phyloP scores from a whole-genome alignment of 2,113 vertebrate genomes.

The Catharus bicknelli region DNA sequence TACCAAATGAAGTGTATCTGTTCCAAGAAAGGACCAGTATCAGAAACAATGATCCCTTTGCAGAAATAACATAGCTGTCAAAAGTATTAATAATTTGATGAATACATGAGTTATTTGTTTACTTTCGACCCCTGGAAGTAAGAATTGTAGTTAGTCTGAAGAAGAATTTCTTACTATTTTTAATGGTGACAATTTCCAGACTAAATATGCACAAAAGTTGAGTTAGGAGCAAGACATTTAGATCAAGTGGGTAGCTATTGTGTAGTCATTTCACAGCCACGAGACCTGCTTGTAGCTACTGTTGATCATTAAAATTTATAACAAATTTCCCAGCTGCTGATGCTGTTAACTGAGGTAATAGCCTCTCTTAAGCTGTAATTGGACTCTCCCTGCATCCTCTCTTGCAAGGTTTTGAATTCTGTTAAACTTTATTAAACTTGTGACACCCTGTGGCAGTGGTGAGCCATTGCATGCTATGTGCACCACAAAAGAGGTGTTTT shows the following conservation, averaged over 20 bases:
- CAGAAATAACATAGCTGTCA: neutral
- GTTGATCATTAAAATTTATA: slow-evolving; percentile 36
- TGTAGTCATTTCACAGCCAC: neutral
- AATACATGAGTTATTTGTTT: neutral
- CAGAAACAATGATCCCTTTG: neutral
- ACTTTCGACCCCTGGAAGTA: neutral
- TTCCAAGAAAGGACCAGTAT: neutral
- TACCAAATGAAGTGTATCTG: neutral
- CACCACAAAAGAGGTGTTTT: neutral
- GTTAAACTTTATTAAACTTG: slow-evolving; percentile 60
- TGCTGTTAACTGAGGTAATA: slow-evolving; percentile 2
- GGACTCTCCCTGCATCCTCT: neutral
- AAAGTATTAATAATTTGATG: neutral
- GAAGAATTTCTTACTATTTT: neutral
- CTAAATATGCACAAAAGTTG: neutral
- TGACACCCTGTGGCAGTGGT: slow-evolving; percentile 69
- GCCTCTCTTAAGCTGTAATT: neutral
- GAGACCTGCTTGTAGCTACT: neutral
- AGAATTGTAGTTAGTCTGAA: neutral
- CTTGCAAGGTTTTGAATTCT: neutral
- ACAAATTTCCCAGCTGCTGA: slow-evolving; percentile 18
- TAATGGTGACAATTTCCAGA: neutral
- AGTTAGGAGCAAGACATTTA: neutral
- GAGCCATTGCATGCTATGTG: slow-evolving; percentile 25
- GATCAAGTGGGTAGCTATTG: neutral